These are phyloP conservation scores for Delia radicum DNA, from an alignment of 1,140 invertebrate species.

Conservation along the genomic window DNA sequence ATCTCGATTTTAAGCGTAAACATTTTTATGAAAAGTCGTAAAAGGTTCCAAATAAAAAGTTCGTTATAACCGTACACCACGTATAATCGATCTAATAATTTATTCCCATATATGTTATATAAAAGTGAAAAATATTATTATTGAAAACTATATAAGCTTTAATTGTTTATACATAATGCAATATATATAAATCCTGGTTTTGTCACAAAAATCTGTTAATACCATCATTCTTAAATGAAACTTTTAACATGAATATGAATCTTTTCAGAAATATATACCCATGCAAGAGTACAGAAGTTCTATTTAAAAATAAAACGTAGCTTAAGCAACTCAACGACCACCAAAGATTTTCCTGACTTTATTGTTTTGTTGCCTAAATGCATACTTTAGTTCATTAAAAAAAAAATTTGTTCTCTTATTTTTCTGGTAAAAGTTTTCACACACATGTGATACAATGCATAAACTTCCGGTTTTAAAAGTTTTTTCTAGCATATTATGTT, in stretches of 20 bases:
- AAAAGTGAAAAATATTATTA: neutral
- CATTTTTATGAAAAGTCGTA: too few relatives aligned
- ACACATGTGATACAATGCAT: neutral
- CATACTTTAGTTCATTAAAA: neutral
- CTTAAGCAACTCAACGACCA: neutral
- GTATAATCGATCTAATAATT: neutral
- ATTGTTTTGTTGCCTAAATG: neutral
- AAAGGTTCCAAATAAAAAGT: too few relatives aligned
- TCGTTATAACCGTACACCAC: too few relatives aligned
- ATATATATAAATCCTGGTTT: neutral
- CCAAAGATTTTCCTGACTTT: neutral
- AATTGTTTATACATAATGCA: neutral
- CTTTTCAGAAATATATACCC: neutral
- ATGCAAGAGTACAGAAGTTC: neutral
- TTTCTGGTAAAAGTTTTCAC: neutral
- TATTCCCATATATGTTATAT: neutral
- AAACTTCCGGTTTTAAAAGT: neutral
- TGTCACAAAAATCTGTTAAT: constrained; percentile 1
- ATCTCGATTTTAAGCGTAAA: too few relatives aligned
- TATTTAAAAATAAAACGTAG: neutral
- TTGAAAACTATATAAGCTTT: neutral
- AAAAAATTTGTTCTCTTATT: neutral
- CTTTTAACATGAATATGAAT: neutral
- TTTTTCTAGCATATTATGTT: neutral
- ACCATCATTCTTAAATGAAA: constrained; percentile 4